A percentile compares a stretch with the other conserved stretches of the same genome.
Conservation (phyloP, 2,888 invertebrate species). For the Tiphia femorata region DNA sequence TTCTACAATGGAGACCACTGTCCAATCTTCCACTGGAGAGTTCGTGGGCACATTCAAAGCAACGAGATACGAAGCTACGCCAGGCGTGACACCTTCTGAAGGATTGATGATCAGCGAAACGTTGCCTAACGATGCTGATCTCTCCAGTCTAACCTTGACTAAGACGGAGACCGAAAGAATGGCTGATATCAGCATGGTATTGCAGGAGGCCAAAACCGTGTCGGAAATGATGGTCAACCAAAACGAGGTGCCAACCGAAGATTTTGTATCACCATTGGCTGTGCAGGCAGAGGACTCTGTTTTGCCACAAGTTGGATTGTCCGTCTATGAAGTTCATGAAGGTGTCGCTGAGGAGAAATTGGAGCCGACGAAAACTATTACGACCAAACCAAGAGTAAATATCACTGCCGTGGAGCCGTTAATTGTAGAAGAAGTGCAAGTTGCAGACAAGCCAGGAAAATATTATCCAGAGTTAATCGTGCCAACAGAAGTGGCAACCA, state of each 20-base stretch:
- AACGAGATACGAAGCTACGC: conserved; percentile 66
- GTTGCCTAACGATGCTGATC: conserved; percentile 50
- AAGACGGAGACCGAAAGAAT: conserved; percentile 65
- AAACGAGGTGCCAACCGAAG: conserved; percentile 74
- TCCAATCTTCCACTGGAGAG: conserved; percentile 70
- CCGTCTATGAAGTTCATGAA: conserved; percentile 77
- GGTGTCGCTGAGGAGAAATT: conserved; percentile 75
- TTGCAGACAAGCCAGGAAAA: conserved; percentile 81
- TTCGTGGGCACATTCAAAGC: conserved; percentile 69
- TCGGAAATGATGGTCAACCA: conserved; percentile 74
- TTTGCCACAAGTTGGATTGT: conserved; percentile 75
- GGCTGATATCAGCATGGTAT: conserved; percentile 73
- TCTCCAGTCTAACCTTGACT: conserved; percentile 26
- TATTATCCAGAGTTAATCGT: conserved; percentile 85
- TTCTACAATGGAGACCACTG: conserved; percentile 72
- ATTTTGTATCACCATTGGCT: conserved; percentile 68
- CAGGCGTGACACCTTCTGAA: conserved; percentile 68
- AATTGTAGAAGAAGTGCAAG: conserved; percentile 77
- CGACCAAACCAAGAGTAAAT: conserved; percentile 74
- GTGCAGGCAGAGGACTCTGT: conserved; percentile 73
- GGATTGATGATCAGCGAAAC: conserved; percentile 70
- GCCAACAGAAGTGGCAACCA: conserved; percentile 81
- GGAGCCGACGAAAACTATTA: conserved; percentile 68
- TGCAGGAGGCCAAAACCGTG: conserved; percentile 78
- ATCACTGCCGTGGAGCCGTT: conserved; percentile 76